Percentiles rank a stretch among this genome's conserved stretches.
Evolutionary conservation across 1,140 invertebrate species (phyloP).

Genomic region (Cheumatopsyche charites): DNA sequence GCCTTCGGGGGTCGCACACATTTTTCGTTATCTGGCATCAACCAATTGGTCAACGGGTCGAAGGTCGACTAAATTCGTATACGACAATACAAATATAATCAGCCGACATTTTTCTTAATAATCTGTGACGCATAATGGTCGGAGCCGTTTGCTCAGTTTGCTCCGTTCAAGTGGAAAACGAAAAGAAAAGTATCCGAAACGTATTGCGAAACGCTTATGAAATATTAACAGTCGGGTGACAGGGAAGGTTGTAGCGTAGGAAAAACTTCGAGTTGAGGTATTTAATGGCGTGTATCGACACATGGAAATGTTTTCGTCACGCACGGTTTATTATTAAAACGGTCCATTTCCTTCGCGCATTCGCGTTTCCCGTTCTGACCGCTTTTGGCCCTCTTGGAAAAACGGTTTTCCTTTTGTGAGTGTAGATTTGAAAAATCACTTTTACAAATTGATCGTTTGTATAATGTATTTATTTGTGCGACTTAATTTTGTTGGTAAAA

Average conservation of each 20-base stretch:
- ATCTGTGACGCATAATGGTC: not conserved
- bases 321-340: constrained; percentile 39
- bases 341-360: constrained; percentile 23
- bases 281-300: constrained; percentile 33
- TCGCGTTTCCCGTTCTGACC: not conserved
- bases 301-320: constrained; percentile 40
- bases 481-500: no score
- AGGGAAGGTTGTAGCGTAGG: not conserved
- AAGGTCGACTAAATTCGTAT: not conserved
- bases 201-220: not conserved
- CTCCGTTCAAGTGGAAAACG: no score
- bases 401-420: constrained; percentile 5
- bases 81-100: not conserved
- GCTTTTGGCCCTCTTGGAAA: not conserved
- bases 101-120: constrained; percentile 2
- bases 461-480: no score
- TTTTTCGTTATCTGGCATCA: constrained; percentile 9
- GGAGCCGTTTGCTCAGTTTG: not conserved
- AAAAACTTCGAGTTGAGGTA: not conserved
- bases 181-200: no score
- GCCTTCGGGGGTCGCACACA: no score
- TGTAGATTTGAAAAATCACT: no score
- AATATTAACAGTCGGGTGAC: constrained; percentile 1
- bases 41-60: constrained; percentile 14
- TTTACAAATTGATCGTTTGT: no score